Evolutionary conservation across 2,888 invertebrate species (phyloP), one percentile per base, ranked within the genome.

Genomic region (Lamproptera curius): DNA sequence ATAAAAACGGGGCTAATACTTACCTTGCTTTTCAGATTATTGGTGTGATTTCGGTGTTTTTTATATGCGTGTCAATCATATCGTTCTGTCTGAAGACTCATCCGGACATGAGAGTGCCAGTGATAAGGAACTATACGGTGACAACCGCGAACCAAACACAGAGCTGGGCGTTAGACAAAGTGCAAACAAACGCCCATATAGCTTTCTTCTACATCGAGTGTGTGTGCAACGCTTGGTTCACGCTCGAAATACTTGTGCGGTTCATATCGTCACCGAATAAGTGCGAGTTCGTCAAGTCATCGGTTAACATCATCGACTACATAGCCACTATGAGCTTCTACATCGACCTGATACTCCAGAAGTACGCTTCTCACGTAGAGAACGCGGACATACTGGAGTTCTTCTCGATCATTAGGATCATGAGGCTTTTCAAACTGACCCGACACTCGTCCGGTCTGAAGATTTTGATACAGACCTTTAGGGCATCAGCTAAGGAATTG

Each of bases 41-140:
- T 78, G 98, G 98, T 65, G 95, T 98, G 59, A 93, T 98, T 78
- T 99, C 98, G 61, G 98, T 99, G 73, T 98, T 99, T 91, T 99
- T 99, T 92, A 99, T 99, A 84, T 97, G 98, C 89, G 95, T 98
- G 62, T 99, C 99, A 62, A 99, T 99, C 80, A 90, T 99, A 82
- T 98, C 99, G 64, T 99, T 99, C 90, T 99, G 99, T 90, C 92
- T 99, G 76, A 99, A 99, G 91, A 99, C 99, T 39, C 99, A 99
- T 87, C 99, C 99, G 57, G 98, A 97, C 84, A 96, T 98, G 95
- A 91, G 98, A 68, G 96, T 96, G 68, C 97, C 97, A 55, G 92
- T 94, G 67, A 94, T 97, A 62, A 90, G 91, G 65, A 94, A 95
- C 86, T 91, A 93, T 67, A 91, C 94, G 54, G 94, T 96, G 64